phyloP scores from a whole-genome alignment of 2,113 vertebrate species.

The Proterorhinus semilunaris region DNA sequence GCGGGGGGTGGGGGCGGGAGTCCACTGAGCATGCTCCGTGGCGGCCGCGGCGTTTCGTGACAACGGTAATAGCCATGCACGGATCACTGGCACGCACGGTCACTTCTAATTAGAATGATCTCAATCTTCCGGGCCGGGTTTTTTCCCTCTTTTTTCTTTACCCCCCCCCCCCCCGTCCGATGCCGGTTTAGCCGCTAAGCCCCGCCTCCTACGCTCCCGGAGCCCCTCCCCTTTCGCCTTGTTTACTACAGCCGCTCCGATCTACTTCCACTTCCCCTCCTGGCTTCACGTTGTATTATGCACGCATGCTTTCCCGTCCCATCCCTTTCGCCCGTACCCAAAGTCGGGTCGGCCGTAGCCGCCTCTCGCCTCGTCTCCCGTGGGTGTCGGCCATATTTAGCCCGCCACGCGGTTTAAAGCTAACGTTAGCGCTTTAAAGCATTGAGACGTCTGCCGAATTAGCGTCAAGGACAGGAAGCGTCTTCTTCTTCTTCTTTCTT shows the following conservation, averaged over 20 bases:
- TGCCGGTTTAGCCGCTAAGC: slow-evolving; percentile 26
- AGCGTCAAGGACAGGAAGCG: slow-evolving; percentile 15
- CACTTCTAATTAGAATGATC: slow-evolving; percentile 74
- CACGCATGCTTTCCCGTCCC: slow-evolving; percentile 34
- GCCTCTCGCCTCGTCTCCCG: neutral
- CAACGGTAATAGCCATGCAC: slow-evolving; percentile 74
- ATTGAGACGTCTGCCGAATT: neutral
- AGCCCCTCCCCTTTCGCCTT: slow-evolving; percentile 4
- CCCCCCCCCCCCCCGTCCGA: slow-evolving; percentile 18
- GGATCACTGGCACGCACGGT: slow-evolving; percentile 74
- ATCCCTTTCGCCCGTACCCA: neutral
- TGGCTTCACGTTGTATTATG: slow-evolving; percentile 46
- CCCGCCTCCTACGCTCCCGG: slow-evolving; percentile 24
- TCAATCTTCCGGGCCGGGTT: slow-evolving; percentile 40
- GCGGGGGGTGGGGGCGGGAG: slow-evolving; percentile 33
- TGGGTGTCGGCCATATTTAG: slow-evolving; percentile 41
- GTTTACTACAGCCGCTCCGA: slow-evolving; percentile 3
- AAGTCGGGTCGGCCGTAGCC: neutral
- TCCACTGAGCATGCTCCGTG: slow-evolving; percentile 68
- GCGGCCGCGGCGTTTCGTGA: slow-evolving; percentile 68
- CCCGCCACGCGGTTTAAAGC: neutral
- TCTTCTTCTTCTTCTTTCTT: neutral
- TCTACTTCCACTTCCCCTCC: slow-evolving; percentile 54
- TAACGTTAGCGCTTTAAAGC: neutral
- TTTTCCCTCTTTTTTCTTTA: no score